phyloP scores from a whole-genome alignment of 2,797 vertebrate species.

The Hyperoplus lanceolatus region DNA sequence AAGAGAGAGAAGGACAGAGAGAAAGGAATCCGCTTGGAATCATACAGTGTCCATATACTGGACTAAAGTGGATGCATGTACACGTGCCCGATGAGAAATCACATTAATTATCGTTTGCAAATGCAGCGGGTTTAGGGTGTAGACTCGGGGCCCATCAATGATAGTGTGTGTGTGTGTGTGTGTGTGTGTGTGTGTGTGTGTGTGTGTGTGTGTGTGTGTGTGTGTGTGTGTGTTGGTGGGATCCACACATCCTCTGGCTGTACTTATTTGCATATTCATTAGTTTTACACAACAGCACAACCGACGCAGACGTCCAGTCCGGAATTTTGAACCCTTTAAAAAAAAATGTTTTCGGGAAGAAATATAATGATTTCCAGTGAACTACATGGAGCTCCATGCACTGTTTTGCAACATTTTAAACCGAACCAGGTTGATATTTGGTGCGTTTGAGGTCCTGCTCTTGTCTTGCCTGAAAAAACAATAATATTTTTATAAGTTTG shows the following conservation, averaged over 20 bases:
- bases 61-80: conserved; percentile 57
- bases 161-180: conserved; percentile 5
- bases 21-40: conserved; percentile 39
- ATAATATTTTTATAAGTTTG: not conserved
- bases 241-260: conserved; percentile 39
- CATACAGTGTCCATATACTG: conserved; percentile 53
- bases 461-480: conserved; percentile 6
- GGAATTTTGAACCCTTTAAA: not conserved
- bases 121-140: conserved; percentile 45
- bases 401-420: conserved; percentile 4
- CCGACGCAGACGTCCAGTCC: conserved; percentile 13
- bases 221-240: conserved; percentile 21
- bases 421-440: not conserved
- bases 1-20: conserved; percentile 19
- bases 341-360: not conserved
- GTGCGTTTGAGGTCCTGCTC: conserved; percentile 7
- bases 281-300: conserved; percentile 44
- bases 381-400: not conserved
- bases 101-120: conserved; percentile 70
- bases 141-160: conserved; percentile 31
- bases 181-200: not conserved
- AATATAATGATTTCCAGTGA: not conserved
- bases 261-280: conserved; percentile 67
- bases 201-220: conserved; percentile 8
- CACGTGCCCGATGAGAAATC: conserved; percentile 63